Evolutionary conservation across 2,113 vertebrate genomes (phyloP), one percentile per base, ranked within the genome.

Genomic region (Parotia lawesii): DNA sequence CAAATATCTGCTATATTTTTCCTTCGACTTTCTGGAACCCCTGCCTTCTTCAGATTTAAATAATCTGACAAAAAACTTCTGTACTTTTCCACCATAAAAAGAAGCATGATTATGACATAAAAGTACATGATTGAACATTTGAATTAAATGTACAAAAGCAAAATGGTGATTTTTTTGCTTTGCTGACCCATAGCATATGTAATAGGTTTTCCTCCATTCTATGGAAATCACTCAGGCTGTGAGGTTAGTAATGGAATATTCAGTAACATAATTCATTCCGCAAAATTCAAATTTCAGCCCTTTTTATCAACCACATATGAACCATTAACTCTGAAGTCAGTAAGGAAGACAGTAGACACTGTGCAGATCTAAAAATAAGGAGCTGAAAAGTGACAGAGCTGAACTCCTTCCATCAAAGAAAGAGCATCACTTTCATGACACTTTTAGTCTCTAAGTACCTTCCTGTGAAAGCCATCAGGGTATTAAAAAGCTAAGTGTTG

Each of bases 401-500:
- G 94, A 97, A 95, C 95, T 78, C 84, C 86, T 96, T 66, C 87
- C 78, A 93, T 90, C 94, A 95, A 96, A 96, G 94, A 94, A 57
- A 79, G 93, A 97, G 85, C 75, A 96, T 96, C 84, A 96, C 95
- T 95, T 96, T 93, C 90, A 92, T 96, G 88, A 96, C 93, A 93
- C 58, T 96, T 92, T 94, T 87, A 88, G 90, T 97, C 86, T 96
- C 82, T 95, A 97, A 97, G 95, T 89, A 94, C 62, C 87, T 95
- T 94, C 87, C 83, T 76, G 94, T 93, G 85, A 97, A 95, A 97
- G 83, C 77, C 87, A 95, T 91, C 93, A 97, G 86, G 80, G 90
- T 95, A 95, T 94, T 97, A 95, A 95, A 96, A 95, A 97, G 93
- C 90, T 94, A 97, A 95, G 81, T 84, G 44, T 95, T 95, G 86